phyloP scores from a whole-genome alignment of 2,888 invertebrate species.

The Colostygia pectinataria region DNA sequence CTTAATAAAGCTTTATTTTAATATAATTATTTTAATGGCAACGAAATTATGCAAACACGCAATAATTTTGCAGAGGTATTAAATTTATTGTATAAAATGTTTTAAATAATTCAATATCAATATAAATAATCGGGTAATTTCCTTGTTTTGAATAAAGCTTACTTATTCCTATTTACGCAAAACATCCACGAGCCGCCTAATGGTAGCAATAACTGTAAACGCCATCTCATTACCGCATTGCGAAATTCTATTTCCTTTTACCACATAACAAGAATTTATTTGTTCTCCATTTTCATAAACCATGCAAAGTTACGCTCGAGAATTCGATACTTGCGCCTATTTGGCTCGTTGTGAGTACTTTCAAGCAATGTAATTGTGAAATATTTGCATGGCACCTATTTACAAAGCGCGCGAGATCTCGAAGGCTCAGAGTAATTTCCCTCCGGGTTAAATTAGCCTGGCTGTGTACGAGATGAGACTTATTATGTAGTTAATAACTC shows the following conservation, averaged over 20 bases:
- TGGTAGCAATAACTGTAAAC: constrained; percentile 61
- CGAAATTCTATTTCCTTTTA: constrained; percentile 66
- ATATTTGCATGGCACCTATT: constrained; percentile 51
- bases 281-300: constrained; percentile 71
- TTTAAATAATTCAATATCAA: constrained; percentile 20
- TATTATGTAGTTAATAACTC: constrained; percentile 62
- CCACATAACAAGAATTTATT: constrained; percentile 73
- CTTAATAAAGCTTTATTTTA: too few species aligned
- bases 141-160: constrained; percentile 35
- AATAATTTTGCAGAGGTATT: background rate
- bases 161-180: constrained; percentile 48
- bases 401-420: constrained; percentile 32
- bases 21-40: background rate
- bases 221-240: constrained; percentile 66
- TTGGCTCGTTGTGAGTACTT: constrained; percentile 44
- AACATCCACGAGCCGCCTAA: constrained; percentile 54
- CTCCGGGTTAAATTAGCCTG: constrained; percentile 40
- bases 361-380: constrained; percentile 55
- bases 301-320: constrained; percentile 51
- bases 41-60: constrained; percentile 3
- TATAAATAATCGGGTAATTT: constrained; percentile 32
- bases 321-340: constrained; percentile 56
- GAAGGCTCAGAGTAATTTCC: constrained; percentile 45
- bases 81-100: background rate
- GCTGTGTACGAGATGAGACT: constrained; percentile 54